phyloP scores from a whole-genome alignment of 2,113 vertebrate species.

The Diadophis punctatus region DNA sequence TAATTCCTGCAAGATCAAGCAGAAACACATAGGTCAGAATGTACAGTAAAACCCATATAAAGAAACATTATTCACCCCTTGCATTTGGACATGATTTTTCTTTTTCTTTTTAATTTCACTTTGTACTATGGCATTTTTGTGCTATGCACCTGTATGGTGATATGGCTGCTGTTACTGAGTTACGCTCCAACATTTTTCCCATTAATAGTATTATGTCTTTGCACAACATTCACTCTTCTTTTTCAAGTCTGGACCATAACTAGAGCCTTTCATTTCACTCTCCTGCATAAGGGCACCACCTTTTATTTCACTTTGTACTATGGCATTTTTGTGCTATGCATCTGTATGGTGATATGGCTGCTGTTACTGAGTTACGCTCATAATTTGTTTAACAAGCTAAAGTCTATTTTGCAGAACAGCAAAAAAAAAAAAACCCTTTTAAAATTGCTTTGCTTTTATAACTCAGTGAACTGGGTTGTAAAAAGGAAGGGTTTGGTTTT shows the following conservation, averaged over 20 bases:
- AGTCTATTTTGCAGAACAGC: too few relatives aligned
- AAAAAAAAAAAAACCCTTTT: too few relatives aligned
- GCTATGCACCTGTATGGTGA: background rate
- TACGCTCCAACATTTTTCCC: background rate
- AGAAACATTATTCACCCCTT: background rate
- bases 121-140: background rate
- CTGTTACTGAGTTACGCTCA: too few relatives aligned
- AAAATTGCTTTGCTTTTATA: too few relatives aligned
- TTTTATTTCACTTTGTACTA: background rate
- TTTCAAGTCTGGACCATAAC: background rate
- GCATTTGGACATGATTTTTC: background rate
- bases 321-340: background rate
- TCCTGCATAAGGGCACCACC: background rate
- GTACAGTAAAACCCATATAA: background rate
- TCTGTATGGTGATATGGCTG: background rate
- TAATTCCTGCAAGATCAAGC: slow-evolving; percentile 45
- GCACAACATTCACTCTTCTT: background rate
- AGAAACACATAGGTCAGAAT: slow-evolving; percentile 19
- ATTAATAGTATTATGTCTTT: background rate
- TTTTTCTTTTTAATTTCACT: background rate
- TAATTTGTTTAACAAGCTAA: too few relatives aligned
- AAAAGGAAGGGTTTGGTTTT: too few relatives aligned
- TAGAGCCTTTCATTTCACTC: background rate
- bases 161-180: background rate
- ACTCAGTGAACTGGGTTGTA: too few relatives aligned